Conservation (phyloP, 2,888 invertebrate species). For the Aphrophora alni region DNA sequence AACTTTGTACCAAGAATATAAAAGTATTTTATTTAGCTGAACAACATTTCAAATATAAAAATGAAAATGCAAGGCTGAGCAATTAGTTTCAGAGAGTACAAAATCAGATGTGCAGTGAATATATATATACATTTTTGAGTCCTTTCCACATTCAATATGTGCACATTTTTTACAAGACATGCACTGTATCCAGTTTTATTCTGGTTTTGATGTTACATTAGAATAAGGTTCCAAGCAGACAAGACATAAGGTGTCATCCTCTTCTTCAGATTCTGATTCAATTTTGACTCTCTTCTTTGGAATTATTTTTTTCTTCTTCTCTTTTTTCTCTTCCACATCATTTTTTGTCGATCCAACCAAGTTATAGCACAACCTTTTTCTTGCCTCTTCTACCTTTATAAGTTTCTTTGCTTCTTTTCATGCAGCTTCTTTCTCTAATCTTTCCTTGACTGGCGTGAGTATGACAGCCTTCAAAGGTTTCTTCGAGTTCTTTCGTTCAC, state of each 20-base stretch:
- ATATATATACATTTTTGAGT: too few species aligned
- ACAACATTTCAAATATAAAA: too few species aligned
- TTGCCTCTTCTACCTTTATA: slow-evolving; percentile 18
- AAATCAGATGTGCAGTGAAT: too few species aligned
- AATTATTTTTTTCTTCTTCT: neutral
- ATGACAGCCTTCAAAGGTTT: slow-evolving; percentile 6
- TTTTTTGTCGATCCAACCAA: too few species aligned
- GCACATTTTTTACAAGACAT: slow-evolving; percentile 18
- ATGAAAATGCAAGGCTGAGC: too few species aligned
- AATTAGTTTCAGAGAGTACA: too few species aligned
- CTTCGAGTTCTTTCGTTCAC: neutral
- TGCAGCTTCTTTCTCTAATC: neutral
- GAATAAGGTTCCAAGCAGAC: slow-evolving; percentile 11
- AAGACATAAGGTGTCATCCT: neutral
- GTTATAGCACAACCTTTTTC: too few species aligned
- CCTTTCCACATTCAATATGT: slow-evolving; percentile 10
- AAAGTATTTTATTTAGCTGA: too few species aligned
- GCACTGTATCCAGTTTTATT: slow-evolving; percentile 18
- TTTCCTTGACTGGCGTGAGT: neutral
- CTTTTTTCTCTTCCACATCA: neutral
- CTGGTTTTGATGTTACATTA: neutral
- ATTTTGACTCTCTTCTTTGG: neutral
- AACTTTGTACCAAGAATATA: too few species aligned
- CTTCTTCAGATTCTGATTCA: slow-evolving; percentile 12
- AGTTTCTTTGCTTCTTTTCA: neutral